Evolutionary conservation across 92 coral and sea anemone genomes (phyloP), one percentile per base, ranked within the genome.

Genomic region (Desmophyllum pertusum): DNA sequence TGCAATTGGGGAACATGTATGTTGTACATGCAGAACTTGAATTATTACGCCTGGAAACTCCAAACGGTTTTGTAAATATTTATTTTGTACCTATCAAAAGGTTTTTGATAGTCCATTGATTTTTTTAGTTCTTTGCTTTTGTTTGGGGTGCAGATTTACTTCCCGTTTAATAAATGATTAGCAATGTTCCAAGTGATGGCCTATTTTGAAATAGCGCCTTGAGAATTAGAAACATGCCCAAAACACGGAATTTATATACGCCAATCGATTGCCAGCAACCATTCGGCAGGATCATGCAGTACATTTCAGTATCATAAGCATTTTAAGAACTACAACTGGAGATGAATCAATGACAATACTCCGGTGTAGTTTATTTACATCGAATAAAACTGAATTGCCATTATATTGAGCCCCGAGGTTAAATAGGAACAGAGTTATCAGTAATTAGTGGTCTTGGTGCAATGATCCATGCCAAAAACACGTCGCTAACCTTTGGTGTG

Each of bases 361-460:
- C 31, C 46, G 36, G 11, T 50, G 43, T 3, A 21, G 75, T 41
- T 38, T 13, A 48, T 27, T 73, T 27, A 48, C 14, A 46, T 50
- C 43, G 6, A 52, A 10, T 5, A 36, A 8, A 36, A 52, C 35
- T 33, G 31, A 75, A 75, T 52, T 37, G 79, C 46, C 38, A 75
- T 75, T 75, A 14, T 21, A n/a, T 75, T 30, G 6, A 35, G 65
- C 79, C 79, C 79, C 1, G 31, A 33, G 79, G 64, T 50, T 51
- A 75, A 67, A 50, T 51, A 1, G 57, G 14, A 10, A 11, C 55
- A 72, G n/a, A n/a, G 30, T 41, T 27, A 27, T 29, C 25, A n/a
- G n/a, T n/a, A 27, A 43, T 72, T 72, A 43, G 21, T 43, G 52
- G 40, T 35, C 19, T 43, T 42, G 18, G 42, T 1, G 25, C 43